A percentile compares a stretch with the other conserved stretches of the same genome.
Conservation (phyloP, 1,140 invertebrate species). For the Atopsyche davidsoni region DNA sequence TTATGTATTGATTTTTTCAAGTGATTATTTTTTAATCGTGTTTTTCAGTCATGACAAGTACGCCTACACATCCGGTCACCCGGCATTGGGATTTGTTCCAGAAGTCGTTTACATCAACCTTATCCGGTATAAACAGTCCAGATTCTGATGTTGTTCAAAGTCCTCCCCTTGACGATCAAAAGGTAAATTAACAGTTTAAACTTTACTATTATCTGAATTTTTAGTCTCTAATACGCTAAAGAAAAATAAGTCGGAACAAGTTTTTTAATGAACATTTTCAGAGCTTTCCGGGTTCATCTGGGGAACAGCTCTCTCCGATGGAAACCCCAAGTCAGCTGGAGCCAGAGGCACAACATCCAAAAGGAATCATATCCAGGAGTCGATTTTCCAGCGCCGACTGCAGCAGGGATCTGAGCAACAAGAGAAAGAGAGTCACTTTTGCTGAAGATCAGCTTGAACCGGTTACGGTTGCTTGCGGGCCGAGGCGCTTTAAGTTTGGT, state of each 20-base stretch:
- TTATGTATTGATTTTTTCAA: neutral
- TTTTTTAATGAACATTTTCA: too few relatives aligned
- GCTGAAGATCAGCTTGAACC: too few relatives aligned
- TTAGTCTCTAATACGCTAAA: neutral
- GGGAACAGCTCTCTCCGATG: slow-evolving; percentile 24
- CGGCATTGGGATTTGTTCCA: slow-evolving; percentile 41
- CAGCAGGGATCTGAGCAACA: slow-evolving; percentile 8
- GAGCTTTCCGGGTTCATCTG: too few relatives aligned
- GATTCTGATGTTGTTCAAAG: slow-evolving; percentile 34
- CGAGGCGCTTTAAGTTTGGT: too few relatives aligned
- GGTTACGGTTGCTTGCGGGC: too few relatives aligned
- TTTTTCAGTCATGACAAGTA: slow-evolving; percentile 38
- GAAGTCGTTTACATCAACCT: slow-evolving; percentile 39
- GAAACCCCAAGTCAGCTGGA: slow-evolving; percentile 11
- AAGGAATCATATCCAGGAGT: slow-evolving; percentile 19
- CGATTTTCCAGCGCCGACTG: too few relatives aligned
- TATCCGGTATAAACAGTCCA: slow-evolving; percentile 42
- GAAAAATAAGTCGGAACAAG: too few relatives aligned
- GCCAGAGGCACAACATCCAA: slow-evolving; percentile 5
- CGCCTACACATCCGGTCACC: slow-evolving; percentile 38
- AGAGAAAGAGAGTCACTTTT: slow-evolving; percentile 22
- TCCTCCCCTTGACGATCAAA: slow-evolving; percentile 36
- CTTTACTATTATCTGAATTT: slow-evolving; percentile 1
- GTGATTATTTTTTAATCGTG: neutral
- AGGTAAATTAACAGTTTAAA: slow-evolving; percentile 29